Conservation (phyloP, 2,888 invertebrate genomes). For the Julus scandinavius region DNA sequence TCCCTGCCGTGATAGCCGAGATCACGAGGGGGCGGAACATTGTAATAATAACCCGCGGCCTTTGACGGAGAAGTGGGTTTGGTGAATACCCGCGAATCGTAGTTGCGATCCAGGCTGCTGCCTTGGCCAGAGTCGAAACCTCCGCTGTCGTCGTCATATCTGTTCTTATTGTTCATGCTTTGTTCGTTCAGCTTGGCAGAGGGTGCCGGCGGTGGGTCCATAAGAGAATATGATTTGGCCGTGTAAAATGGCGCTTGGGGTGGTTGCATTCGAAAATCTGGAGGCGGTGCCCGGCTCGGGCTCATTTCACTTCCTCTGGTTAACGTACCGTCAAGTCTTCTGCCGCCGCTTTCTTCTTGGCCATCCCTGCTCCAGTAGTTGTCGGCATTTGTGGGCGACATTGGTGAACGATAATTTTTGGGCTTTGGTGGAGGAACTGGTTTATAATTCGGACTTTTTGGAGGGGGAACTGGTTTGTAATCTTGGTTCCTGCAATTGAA, state of each 20-base stretch:
- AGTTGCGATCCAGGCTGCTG: conserved; percentile 69
- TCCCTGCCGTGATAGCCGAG: conserved; percentile 65
- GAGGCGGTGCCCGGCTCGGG: conserved; percentile 53
- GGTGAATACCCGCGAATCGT: conserved; percentile 58
- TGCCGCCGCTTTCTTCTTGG: conserved; percentile 58
- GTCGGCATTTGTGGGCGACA: conserved; percentile 55
- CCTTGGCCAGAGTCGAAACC: conserved; percentile 69
- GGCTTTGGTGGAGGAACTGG: conserved; percentile 94
- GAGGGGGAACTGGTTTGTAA: conserved; percentile 64
- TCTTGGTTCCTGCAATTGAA: conserved; percentile 61
- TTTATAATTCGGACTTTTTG: conserved; percentile 73
- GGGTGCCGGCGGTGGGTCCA: conserved; percentile 60
- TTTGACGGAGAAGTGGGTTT: conserved; percentile 53
- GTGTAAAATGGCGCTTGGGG: conserved; percentile 59
- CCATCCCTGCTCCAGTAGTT: conserved; percentile 57
- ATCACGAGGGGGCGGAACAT: conserved; percentile 65
- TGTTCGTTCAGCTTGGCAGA: conserved; percentile 57
- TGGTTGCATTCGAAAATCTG: conserved; percentile 54
- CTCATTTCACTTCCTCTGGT: conserved; percentile 55
- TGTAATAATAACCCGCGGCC: conserved; percentile 69
- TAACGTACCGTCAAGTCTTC: conserved; percentile 58
- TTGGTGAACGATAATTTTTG: conserved; percentile 86
- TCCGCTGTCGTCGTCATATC: conserved; percentile 61
- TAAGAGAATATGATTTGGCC: conserved; percentile 57
- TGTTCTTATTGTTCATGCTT: conserved; percentile 56